A percentile compares a stretch with the other conserved stretches of the same genome.
These are phyloP conservation scores for Chirona hameri DNA, from an alignment of 2,888 invertebrate species.

Conservation along the genomic window DNA sequence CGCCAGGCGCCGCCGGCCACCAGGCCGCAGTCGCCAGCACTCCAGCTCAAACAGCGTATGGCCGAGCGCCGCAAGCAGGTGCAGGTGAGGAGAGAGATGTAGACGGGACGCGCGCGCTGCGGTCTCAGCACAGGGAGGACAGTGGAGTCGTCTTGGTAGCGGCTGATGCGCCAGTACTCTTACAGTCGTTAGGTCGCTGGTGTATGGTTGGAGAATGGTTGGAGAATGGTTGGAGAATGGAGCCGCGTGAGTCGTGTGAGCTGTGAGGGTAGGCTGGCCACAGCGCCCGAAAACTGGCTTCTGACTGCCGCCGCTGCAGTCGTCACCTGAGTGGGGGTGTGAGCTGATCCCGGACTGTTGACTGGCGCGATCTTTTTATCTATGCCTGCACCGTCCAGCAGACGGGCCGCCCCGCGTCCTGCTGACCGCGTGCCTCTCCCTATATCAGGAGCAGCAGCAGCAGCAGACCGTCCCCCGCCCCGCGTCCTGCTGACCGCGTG, in stretches of 20 bases:
- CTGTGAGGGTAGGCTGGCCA: background rate
- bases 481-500: background rate
- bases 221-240: too few relatives aligned
- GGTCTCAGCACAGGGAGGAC: too few relatives aligned
- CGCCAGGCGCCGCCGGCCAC: background rate
- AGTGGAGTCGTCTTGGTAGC: too few relatives aligned
- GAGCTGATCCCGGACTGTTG: background rate
- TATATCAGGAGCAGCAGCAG: background rate
- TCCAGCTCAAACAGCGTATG: background rate
- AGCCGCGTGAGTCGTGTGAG: too few relatives aligned
- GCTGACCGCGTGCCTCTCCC: background rate
- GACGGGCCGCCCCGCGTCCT: background rate
- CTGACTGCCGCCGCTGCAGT: background rate
- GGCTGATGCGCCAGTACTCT: too few relatives aligned
- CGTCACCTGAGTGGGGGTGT: too few relatives aligned
- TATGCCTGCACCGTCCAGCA: background rate
- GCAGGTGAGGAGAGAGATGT: background rate
- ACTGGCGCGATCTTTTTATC: background rate
- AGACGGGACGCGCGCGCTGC: background rate
- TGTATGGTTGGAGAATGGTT: too few relatives aligned
- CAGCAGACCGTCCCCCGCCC: too few relatives aligned
- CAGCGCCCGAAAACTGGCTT: background rate
- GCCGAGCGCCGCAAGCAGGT: background rate
- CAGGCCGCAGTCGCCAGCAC: background rate
- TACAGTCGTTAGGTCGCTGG: too few relatives aligned